Conservation (phyloP, 2,113 vertebrate species). For the Isichthys henryi region DNA sequence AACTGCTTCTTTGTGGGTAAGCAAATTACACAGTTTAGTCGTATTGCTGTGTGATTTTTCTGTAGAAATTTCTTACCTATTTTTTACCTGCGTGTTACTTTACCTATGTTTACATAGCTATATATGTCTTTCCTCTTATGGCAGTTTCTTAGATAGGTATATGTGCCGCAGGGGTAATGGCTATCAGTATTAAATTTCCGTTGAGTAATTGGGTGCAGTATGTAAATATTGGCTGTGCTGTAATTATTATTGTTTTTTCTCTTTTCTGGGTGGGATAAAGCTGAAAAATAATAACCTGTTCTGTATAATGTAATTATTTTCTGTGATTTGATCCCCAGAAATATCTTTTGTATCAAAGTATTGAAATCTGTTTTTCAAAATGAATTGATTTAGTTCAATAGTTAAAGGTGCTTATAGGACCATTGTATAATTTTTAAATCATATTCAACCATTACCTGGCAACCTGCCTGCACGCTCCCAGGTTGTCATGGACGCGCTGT, state of each 20-base stretch:
- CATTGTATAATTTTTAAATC: not conserved
- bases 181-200: not conserved
- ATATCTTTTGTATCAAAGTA: not conserved
- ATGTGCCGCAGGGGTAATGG: not conserved
- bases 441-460: not conserved
- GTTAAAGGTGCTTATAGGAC: not conserved
- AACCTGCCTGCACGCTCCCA: not conserved
- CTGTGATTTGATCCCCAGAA: not conserved
- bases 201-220: not conserved
- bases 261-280: not conserved
- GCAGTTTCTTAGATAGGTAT: not conserved
- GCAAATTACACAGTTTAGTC: not conserved
- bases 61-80: not conserved
- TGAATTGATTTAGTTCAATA: not conserved
- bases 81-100: not conserved
- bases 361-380: not conserved
- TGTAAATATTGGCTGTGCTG: not conserved
- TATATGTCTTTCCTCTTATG: not conserved
- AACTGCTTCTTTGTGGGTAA: not conserved
- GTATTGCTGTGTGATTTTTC: not conserved
- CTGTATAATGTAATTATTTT: not conserved
- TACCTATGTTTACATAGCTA: not conserved
- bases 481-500: not conserved
- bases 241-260: not conserved
- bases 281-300: not conserved